Conservation (phyloP, 2,797 vertebrate genomes). For the Pampus argenteus region DNA sequence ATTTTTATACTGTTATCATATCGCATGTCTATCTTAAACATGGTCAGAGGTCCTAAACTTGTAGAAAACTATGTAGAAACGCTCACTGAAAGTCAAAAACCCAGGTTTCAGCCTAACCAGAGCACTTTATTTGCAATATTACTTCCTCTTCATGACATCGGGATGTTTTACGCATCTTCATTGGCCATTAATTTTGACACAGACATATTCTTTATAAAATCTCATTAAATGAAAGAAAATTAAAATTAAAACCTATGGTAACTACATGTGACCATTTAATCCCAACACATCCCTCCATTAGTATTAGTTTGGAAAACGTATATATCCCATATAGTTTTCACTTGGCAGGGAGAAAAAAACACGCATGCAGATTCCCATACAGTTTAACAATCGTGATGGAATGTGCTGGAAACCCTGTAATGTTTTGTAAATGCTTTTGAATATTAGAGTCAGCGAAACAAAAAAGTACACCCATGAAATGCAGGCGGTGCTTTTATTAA, state of each 20-base stretch:
- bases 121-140: too few species aligned
- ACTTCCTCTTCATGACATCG: too few species aligned
- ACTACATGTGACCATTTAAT: too few species aligned
- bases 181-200: too few species aligned
- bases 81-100: neutral
- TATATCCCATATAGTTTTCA: neutral
- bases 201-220: too few species aligned
- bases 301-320: neutral
- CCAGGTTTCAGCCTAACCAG: too few species aligned
- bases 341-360: neutral
- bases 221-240: too few species aligned
- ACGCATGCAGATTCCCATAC: neutral
- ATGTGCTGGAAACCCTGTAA: conserved; percentile 32
- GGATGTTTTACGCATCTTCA: too few species aligned
- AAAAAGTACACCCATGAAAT: conserved; percentile 36
- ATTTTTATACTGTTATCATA: too few species aligned
- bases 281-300: conserved; percentile 3
- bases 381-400: conserved; percentile 26
- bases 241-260: too few species aligned
- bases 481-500: conserved; percentile 30
- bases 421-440: conserved; percentile 46
- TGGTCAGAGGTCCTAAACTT: neutral
- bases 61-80: too few species aligned
- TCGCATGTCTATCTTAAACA: too few species aligned
- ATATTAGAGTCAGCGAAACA: conserved; percentile 47